Conservation (phyloP, 2,888 invertebrate genomes). For the Metellina segmentata region DNA sequence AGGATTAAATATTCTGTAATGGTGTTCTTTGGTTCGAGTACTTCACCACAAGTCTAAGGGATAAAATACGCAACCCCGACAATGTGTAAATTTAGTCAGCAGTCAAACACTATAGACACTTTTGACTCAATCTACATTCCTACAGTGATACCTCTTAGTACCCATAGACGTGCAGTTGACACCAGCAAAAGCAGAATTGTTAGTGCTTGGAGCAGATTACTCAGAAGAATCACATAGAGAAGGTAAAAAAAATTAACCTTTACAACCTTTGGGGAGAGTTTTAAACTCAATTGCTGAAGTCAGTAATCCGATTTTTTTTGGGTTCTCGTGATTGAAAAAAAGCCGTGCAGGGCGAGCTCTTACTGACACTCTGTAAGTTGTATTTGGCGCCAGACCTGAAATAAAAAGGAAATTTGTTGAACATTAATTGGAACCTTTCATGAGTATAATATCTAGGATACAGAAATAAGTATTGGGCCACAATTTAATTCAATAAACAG, state of each 20-base stretch:
- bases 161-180: slow-evolving; percentile 61
- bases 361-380: slow-evolving; percentile 97
- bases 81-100: background rate
- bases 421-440: background rate
- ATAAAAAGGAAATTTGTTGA: background rate
- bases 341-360: slow-evolving; percentile 87
- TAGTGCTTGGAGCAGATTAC: slow-evolving; percentile 71
- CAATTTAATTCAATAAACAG: background rate
- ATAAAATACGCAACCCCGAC: slow-evolving; percentile 9
- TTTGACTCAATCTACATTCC: background rate
- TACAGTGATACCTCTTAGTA: slow-evolving; percentile 53
- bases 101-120: background rate
- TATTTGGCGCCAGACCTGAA: slow-evolving; percentile 93
- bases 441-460: background rate
- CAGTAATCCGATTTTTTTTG: slow-evolving; percentile 88
- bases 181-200: slow-evolving; percentile 61
- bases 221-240: slow-evolving; percentile 66
- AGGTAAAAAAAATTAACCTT: slow-evolving; percentile 70
- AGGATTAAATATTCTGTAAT: too few relatives aligned
- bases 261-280: slow-evolving; percentile 92
- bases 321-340: slow-evolving; percentile 82
- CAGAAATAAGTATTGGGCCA: background rate
- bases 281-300: slow-evolving; percentile 94
- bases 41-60: too few relatives aligned
- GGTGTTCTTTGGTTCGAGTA: too few relatives aligned